Evolutionary conservation across 1,140 invertebrate species (phyloP).

Genomic region (Hyles euphorbiae): DNA sequence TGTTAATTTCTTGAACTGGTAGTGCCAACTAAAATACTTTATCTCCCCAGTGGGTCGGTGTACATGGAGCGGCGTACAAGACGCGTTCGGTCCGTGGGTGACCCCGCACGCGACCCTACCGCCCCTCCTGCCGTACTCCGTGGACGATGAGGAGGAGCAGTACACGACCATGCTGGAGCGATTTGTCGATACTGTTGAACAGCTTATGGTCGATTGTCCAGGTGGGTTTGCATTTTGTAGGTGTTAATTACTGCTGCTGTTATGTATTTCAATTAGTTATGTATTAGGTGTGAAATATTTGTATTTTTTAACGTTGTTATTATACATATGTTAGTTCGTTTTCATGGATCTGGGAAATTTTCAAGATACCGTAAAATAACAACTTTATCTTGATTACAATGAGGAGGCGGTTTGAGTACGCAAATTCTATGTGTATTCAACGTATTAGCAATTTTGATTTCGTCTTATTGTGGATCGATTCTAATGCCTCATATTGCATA

Average conservation of each 20-base stretch:
- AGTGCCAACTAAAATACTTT: neutral
- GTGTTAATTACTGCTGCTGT: too few relatives aligned
- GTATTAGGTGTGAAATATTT: too few relatives aligned
- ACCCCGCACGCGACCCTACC: constrained; percentile 19
- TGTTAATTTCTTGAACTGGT: too few relatives aligned
- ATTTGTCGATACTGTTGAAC: constrained; percentile 28
- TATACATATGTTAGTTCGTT: too few relatives aligned
- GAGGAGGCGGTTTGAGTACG: too few relatives aligned
- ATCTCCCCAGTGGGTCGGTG: constrained; percentile 28
- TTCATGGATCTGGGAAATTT: too few relatives aligned
- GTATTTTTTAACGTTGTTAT: too few relatives aligned
- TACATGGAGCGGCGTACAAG: constrained; percentile 36
- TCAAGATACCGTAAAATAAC: too few relatives aligned
- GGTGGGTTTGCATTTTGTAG: constrained; percentile 24
- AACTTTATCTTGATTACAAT: too few relatives aligned
- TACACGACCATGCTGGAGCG: constrained; percentile 31
- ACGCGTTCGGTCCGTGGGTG: constrained; percentile 46
- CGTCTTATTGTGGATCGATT: neutral
- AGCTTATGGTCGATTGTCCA: constrained; percentile 37
- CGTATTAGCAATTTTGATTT: too few relatives aligned
- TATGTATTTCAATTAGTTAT: too few relatives aligned
- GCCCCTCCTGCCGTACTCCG: constrained; percentile 25
- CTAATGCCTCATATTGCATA: neutral
- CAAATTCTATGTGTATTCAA: too few relatives aligned
- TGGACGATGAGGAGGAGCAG: constrained; percentile 10